These are phyloP conservation scores for Rhizomys pruinosus DNA, from an alignment of 2,113 vertebrate genomes.

Conservation along the genomic window DNA sequence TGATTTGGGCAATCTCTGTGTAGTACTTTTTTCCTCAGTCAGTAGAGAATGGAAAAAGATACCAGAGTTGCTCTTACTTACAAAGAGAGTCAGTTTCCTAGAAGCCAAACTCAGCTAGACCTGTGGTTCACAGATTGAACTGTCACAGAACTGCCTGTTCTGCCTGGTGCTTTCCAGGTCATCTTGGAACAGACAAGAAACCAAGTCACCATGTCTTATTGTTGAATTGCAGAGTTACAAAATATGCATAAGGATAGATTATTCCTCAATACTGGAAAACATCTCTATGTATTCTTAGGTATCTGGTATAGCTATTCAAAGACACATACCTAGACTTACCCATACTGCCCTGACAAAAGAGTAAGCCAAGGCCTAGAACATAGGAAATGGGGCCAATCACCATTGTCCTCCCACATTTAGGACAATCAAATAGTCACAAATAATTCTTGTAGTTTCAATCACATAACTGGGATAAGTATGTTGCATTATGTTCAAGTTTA, in stretches of 20 bases:
- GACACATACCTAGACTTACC: not conserved
- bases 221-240: not conserved
- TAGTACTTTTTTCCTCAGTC: not conserved
- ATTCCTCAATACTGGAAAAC: not conserved
- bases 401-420: not conserved
- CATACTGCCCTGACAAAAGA: fast-evolving
- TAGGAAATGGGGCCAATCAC: not conserved
- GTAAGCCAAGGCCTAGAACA: no score
- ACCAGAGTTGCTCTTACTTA: not conserved
- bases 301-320: not conserved
- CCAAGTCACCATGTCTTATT: not conserved
- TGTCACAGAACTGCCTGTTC: not conserved
- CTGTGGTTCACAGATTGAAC: no score
- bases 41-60: not conserved
- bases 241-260: not conserved
- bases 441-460: not conserved
- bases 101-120: not conserved
- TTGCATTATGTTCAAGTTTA: not conserved
- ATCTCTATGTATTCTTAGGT: not conserved
- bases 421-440: not conserved
- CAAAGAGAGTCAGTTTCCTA: not conserved
- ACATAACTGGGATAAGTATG: not conserved
- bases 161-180: not conserved
- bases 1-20: not conserved
- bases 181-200: not conserved